Evolutionary conservation across 2,797 vertebrate species (phyloP).

Genomic region (Manis pentadactyla): DNA sequence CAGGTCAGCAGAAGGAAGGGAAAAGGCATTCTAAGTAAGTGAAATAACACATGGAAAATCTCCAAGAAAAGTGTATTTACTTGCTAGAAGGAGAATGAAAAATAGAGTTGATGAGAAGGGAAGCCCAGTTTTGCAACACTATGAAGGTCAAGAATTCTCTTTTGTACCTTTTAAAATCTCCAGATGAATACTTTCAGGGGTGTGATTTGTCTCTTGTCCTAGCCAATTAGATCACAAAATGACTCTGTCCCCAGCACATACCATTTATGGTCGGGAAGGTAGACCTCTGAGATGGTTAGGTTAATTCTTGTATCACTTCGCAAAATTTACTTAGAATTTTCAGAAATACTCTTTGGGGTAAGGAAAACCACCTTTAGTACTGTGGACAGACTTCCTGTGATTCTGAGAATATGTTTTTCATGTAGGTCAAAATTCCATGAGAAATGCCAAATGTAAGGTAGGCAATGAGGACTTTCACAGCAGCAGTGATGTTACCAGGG

Average conservation of each 20-base stretch:
- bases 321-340: background rate
- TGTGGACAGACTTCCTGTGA: background rate
- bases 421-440: background rate
- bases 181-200: background rate
- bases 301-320: background rate
- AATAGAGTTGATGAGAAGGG: background rate
- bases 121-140: background rate
- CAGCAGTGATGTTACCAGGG: background rate
- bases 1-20: background rate
- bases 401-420: background rate
- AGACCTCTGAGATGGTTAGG: background rate
- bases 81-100: background rate
- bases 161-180: background rate
- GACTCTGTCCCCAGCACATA: background rate
- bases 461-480: background rate
- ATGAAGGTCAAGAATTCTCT: background rate
- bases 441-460: background rate
- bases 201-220: background rate
- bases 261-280: background rate
- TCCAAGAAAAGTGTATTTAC: background rate
- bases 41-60: constrained; percentile 4
- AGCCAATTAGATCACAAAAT: background rate
- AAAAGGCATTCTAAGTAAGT: background rate
- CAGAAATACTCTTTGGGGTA: background rate
- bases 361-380: background rate